Evolutionary conservation across 2,888 invertebrate genomes (phyloP).

Genomic region (Plutella xylostella): DNA sequence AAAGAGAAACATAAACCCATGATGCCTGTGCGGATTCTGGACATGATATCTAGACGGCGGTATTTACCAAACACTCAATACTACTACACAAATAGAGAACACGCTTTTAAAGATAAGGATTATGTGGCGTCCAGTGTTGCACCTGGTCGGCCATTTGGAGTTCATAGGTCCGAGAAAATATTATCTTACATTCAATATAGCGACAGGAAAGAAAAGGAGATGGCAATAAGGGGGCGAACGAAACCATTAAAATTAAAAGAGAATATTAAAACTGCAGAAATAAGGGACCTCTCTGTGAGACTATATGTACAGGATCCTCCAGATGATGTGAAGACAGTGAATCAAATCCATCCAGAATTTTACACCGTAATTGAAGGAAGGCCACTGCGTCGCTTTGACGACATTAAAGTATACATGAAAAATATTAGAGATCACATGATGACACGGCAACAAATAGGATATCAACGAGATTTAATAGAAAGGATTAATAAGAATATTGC

Average conservation of each 20-base stretch:
- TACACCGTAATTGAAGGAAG: conserved; percentile 73
- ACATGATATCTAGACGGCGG: conserved; percentile 56
- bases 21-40: conserved; percentile 52
- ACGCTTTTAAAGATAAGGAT: conserved; percentile 31
- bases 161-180: conserved; percentile 51
- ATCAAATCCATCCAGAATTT: conserved; percentile 75
- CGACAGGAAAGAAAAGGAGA: conserved; percentile 46
- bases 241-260: conserved; percentile 50
- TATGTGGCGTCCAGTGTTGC: too few species aligned
- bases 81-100: conserved; percentile 54
- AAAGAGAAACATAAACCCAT: conserved; percentile 48
- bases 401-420: conserved; percentile 67
- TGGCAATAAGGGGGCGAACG: conserved; percentile 29
- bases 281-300: conserved; percentile 65
- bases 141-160: conserved; percentile 37
- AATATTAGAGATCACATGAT: conserved; percentile 63
- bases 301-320: conserved; percentile 68
- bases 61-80: conserved; percentile 56
- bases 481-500: conserved; percentile 43
- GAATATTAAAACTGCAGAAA: conserved; percentile 49
- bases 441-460: conserved; percentile 60
- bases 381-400: conserved; percentile 68
- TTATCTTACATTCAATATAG: conserved; percentile 58
- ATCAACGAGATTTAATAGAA: conserved; percentile 47
- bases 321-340: conserved; percentile 67